Base-by-base conservation (phyloP, 2,113 vertebrate genomes). In the Argyrosomus japonicus region DNA sequence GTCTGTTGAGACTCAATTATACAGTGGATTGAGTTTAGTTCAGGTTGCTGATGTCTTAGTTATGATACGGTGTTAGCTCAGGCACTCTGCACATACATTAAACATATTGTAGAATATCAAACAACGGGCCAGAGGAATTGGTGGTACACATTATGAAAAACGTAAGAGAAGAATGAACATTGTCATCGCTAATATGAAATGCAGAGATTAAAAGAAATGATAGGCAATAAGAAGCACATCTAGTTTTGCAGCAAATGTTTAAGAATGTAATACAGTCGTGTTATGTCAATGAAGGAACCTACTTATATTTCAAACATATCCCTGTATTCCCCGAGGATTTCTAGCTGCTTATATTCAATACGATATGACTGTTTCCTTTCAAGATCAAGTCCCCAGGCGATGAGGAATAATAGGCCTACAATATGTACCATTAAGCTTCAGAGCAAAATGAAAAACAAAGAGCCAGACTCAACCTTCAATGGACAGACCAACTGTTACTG, bases 401-500 rank as follows among this genome's bases (percentile, higher is more conserved):
- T 69, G 56, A 82, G 75, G 71, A 77, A 79, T 83, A 86, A 91
- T 68, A 83, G 75, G 87, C 87, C 56, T 68, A 69, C 71, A 86
- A 63, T 79, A 27, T 58, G 71, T 74, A 84, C 43, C 80, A 57
- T 36, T 84, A 79, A 85, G 83, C 87, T 78, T 91, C 73, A 71
- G 79, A 86, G 85, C 62, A 69, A 76, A 73, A 81, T 81, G 81
- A 43, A 87, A 72, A 81, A 86, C 77, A 87, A 84, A 83, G 81
- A 72, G 80, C 65, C 58, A n/a, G 78, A 87, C 85, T 79, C 81
- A 82, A 77, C 81, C 86, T 82, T 87, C 79, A 82, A 91, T 82
- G 86, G 80, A 91, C 79, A 85, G 68, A 81, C 69, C 86, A 91
- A 87, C 79, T 81, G 89, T 83, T 88, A 75, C 69, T 87, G 76